Base-by-base conservation (phyloP, 2,113 vertebrate genomes). In the Probosciger aterrimus region DNA sequence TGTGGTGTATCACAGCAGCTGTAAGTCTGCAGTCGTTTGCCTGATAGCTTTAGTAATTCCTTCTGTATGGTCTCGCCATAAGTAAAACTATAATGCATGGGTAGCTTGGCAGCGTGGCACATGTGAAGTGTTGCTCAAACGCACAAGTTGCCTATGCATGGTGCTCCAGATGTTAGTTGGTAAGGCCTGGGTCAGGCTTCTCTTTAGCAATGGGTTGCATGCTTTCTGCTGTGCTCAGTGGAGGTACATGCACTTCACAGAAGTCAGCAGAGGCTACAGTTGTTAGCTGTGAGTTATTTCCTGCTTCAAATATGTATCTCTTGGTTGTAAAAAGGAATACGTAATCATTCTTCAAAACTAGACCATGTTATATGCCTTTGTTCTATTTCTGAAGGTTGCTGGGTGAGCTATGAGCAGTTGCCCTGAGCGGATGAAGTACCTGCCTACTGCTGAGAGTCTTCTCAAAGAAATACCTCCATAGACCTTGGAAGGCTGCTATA, bases 81-180 rank as follows among this genome's bases (percentile, higher is more conserved):
- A 60, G 28, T 19, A 44, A 22, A 41, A 27, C 6, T 0, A 0
- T 28, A 18, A 5, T 4, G 37, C 28, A 1, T 7, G 28, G 28
- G 37, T 37, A 43, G 50, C 28, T n/a, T 43, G 83, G 47, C 46
- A 7, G 19, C 3, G 37, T 49, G 50, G 43, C 12, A 9, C 0
- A 0, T 35, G 30, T 28, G 11, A 46, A 8, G 9, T 18, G 59
- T 39, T 25, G 4, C 41, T 84, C 18, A n/a, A 2, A 17, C 0
- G 0, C 28, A 20, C 0, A 47, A 8, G 22, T 11, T 50, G 55
- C 17, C 20, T 44, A 4, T 0, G 1, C 1, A 0, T 52, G 67
- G 27, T 31, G 14, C 50, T 27, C 41, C 5, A 6, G 59, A 7
- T 33, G 39, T 43, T 49, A 11, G 46, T 8, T 67, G 59, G 13